These are phyloP conservation scores for Gila orcuttii DNA, from an alignment of 2,113 vertebrate genomes.

Conservation along the genomic window DNA sequence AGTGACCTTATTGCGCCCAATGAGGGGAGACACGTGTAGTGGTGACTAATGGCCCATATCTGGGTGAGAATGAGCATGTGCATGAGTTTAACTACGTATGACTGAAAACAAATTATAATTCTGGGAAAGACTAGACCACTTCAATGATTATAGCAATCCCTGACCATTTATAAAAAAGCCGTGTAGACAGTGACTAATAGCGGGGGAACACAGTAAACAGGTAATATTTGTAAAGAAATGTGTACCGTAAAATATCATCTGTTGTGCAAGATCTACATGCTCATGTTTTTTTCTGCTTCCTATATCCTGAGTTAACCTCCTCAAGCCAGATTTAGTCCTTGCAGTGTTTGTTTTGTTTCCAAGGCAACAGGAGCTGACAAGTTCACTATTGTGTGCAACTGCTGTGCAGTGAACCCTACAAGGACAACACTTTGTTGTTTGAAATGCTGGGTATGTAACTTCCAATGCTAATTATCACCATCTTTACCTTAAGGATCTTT, in stretches of 20 bases:
- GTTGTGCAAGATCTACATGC: not conserved
- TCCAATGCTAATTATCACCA: not conserved
- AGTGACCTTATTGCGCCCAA: conserved; percentile 32
- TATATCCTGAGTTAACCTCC: conserved; percentile 28
- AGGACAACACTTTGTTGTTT: conserved; percentile 2
- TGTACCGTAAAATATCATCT: not conserved
- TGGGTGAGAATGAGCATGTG: not conserved
- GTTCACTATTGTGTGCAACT: conserved; percentile 39
- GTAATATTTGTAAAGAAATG: conserved; percentile 4
- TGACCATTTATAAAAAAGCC: conserved; percentile 21
- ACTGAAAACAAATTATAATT: conserved; percentile 39
- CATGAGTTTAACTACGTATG: conserved; percentile 20
- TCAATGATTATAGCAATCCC: conserved; percentile 1
- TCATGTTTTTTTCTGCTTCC: not conserved
- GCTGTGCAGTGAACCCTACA: conserved; percentile 21
- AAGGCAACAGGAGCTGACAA: conserved; percentile 36
- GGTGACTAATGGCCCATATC: conserved; percentile 36
- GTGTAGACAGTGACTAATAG: not conserved
- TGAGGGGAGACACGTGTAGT: not conserved
- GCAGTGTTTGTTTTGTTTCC: conserved; percentile 35
- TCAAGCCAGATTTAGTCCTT: not conserved
- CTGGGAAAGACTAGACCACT: conserved; percentile 5
- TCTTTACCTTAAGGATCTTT: not conserved
- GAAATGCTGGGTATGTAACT: conserved; percentile 18
- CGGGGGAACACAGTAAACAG: not conserved